phyloP scores from a whole-genome alignment of 2,888 invertebrate genomes.

The Parelbella ahira region DNA sequence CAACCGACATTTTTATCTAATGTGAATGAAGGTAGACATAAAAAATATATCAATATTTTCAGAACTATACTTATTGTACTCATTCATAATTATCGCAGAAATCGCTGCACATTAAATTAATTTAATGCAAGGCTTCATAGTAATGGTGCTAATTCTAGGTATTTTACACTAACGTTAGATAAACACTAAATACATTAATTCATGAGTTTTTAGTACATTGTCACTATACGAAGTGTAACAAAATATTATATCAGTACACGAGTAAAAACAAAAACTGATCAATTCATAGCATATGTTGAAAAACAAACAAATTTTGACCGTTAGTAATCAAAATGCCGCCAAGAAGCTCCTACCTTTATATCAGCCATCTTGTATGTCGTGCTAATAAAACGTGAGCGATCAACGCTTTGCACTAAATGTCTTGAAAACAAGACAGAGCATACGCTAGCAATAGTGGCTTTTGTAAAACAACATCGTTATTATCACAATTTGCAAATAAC shows the following conservation, averaged over 20 bases:
- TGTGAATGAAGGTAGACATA: too few relatives aligned
- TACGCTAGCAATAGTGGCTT: conserved; percentile 42
- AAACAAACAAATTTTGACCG: conserved; percentile 53
- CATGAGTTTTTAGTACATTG: too few relatives aligned
- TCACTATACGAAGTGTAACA: too few relatives aligned
- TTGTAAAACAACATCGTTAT: conserved; percentile 53
- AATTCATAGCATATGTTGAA: not conserved
- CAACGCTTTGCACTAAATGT: conserved; percentile 55
- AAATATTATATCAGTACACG: not conserved
- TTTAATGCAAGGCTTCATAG: too few relatives aligned
- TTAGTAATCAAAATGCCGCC: conserved; percentile 76
- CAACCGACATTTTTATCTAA: too few relatives aligned
- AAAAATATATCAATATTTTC: too few relatives aligned
- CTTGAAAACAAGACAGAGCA: conserved; percentile 47
- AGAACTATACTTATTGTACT: too few relatives aligned
- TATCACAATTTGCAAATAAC: conserved; percentile 39
- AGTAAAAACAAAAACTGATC: not conserved
- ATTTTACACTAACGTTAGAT: too few relatives aligned
- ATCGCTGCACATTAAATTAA: too few relatives aligned
- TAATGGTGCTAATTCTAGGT: too few relatives aligned
- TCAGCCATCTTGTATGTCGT: conserved; percentile 73
- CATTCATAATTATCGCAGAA: too few relatives aligned
- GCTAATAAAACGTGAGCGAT: conserved; percentile 56
- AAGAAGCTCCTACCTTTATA: conserved; percentile 72
- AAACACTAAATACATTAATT: too few relatives aligned